Evolutionary conservation across 1,140 invertebrate genomes (phyloP), one percentile per base, ranked within the genome.

Genomic region (Zaprionus vittiger): DNA sequence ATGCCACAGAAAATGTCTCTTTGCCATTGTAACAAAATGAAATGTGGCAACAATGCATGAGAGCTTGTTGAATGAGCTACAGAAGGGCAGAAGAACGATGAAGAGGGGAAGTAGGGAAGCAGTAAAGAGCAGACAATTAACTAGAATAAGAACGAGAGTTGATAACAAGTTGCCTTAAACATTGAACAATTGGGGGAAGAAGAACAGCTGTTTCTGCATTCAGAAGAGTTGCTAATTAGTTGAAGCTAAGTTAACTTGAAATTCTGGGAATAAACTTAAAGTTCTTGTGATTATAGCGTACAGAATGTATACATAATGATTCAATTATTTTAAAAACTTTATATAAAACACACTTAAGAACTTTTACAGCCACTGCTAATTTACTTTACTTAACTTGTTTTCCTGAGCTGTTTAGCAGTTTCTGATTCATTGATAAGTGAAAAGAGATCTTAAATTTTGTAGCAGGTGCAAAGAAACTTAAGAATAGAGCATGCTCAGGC

Each of bases 31-130:
- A 34, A 5, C 38, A 7, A 57, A 52, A 41, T 52, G 64, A 67
- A 74, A 22, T 55, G 72, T 62, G 72, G 49, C 56, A 73, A 81
- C 52, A 60, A 63, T 56, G 75, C 15, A 38, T 11, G 47, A 15
- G 24, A 6, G 17, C 28, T 38, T 38, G 17, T 34, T 31, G 49
- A 17, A 31, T 60, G 34, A 24, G 57, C 57, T 14, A 15, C 37
- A 38, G 14, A 38, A n/a, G n/a, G n/a, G 41, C 17, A 20, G 41
- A n/a, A 17, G 41, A 17, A 15, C 5, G 2, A 34, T 2, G 0
- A 34, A 11, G 31, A 0, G 28, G 0, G 7, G 9, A 34, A 31
- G 7, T 11, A 3, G 31, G 31, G 31, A 0, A 34, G 4, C 7
- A 5, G 15, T 15, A 15, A 44, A 44, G 38, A 15, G 6, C 15